These are phyloP conservation scores for Lasiurus borealis DNA, from an alignment of 2,113 vertebrate species.

Conservation along the genomic window DNA sequence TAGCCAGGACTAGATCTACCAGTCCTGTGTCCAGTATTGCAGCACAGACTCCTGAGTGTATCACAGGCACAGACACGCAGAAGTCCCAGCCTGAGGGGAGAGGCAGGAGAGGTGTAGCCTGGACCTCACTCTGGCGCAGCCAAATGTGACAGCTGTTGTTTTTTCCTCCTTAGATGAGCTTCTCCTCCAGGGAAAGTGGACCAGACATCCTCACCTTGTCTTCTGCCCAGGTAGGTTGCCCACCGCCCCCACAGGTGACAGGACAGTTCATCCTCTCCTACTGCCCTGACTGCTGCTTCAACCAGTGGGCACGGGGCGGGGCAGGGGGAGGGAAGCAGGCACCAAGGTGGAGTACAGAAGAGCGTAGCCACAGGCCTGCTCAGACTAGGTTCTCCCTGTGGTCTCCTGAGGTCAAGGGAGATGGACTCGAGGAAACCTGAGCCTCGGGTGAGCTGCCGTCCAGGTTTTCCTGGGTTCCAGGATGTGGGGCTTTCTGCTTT, in stretches of 20 bases:
- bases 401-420: neutral
- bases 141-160: neutral
- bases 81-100: neutral
- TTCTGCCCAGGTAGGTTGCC: neutral
- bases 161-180: constrained; percentile 51
- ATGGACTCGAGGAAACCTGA: neutral
- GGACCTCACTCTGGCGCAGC: neutral
- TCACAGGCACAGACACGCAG: too few species aligned
- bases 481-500: neutral
- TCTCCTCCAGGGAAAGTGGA: constrained; percentile 48
- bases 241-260: neutral
- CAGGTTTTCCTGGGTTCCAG: neutral
- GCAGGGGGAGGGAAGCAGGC: neutral
- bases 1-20: neutral
- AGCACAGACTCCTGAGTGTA: neutral
- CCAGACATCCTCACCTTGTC: neutral
- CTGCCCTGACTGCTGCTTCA: neutral
- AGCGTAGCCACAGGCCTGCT: neutral
- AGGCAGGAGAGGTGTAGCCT: rapidly evolving
- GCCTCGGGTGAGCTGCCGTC: rapidly evolving
- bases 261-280: neutral
- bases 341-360: neutral
- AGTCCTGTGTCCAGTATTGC: neutral
- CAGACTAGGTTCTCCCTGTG: neutral
- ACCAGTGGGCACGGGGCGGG: neutral